phyloP scores from a whole-genome alignment of 2,797 vertebrate species.

The Anguilla anguilla region DNA sequence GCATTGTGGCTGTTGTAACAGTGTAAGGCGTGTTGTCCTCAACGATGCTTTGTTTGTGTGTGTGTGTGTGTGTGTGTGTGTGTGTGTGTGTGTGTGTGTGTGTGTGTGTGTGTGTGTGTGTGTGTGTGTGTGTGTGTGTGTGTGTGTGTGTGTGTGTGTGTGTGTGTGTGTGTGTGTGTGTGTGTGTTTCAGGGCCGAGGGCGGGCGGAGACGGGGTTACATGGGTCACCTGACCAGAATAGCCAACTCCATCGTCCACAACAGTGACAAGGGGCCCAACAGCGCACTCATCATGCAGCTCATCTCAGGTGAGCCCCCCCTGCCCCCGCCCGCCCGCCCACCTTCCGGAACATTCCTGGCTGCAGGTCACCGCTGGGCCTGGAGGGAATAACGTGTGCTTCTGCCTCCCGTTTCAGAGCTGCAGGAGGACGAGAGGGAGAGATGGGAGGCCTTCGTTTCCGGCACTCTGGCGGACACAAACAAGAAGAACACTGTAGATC shows the following conservation, averaged over 20 bases:
- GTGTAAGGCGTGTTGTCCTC: not conserved
- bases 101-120: no score
- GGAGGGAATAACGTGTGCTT: not conserved
- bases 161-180: not conserved
- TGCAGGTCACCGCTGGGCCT: not conserved
- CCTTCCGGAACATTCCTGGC: not conserved
- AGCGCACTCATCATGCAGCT: slow-evolving; percentile 85
- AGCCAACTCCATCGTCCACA: slow-evolving; percentile 95
- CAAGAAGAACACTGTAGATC: slow-evolving; percentile 89
- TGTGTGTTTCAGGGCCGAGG: slow-evolving; percentile 77
- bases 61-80: no score
- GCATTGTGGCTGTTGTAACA: no score
- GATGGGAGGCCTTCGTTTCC: slow-evolving; percentile 92
- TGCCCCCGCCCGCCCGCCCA: not conserved
- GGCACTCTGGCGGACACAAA: slow-evolving; percentile 93
- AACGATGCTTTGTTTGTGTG: no score
- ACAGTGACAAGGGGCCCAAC: slow-evolving; percentile 93
- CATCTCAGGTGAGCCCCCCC: slow-evolving; percentile 78
- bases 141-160: no score
- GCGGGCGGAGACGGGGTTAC: slow-evolving; percentile 90
- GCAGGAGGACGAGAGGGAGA: slow-evolving; percentile 83
- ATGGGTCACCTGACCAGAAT: slow-evolving; percentile 99
- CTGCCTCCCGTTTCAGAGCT: slow-evolving; percentile 74
- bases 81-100: no score
- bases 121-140: no score